Conservation (phyloP, 2,888 invertebrate genomes). For the Leptura quadrifasciata region DNA sequence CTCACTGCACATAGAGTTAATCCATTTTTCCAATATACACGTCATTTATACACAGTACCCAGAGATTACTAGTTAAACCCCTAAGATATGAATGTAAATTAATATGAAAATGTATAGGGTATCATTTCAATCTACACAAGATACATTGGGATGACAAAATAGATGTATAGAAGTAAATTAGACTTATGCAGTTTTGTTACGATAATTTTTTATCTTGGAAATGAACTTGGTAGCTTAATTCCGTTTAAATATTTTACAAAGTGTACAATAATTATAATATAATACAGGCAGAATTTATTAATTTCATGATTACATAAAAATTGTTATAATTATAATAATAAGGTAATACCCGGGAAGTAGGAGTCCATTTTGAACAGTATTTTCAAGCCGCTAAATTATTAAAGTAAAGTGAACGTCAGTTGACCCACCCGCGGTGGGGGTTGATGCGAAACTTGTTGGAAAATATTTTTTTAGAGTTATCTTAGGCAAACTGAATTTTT, state of each 20-base stretch:
- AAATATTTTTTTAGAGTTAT: too few species aligned
- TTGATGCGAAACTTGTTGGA: too few species aligned
- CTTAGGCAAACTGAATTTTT: too few species aligned
- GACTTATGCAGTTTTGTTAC: neutral
- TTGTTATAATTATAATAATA: too few species aligned
- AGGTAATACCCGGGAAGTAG: too few species aligned
- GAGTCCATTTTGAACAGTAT: too few species aligned
- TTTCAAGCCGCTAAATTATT: too few species aligned
- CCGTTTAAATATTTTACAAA: neutral
- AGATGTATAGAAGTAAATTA: neutral
- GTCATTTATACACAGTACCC: constrained; percentile 71
- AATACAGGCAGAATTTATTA: too few species aligned
- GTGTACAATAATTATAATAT: too few species aligned
- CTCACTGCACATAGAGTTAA: constrained; percentile 68
- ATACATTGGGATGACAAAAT: constrained; percentile 1
- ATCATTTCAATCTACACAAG: constrained; percentile 46
- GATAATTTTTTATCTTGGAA: neutral
- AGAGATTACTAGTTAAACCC: constrained; percentile 65
- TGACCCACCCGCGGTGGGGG: too few species aligned
- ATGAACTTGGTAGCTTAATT: neutral
- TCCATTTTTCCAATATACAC: constrained; percentile 73
- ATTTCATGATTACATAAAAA: too few species aligned
- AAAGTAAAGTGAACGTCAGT: too few species aligned
- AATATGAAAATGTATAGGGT: constrained; percentile 52
- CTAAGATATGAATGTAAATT: constrained; percentile 62